phyloP scores from a whole-genome alignment of 2,797 vertebrate species.

The Helostoma temminkii region DNA sequence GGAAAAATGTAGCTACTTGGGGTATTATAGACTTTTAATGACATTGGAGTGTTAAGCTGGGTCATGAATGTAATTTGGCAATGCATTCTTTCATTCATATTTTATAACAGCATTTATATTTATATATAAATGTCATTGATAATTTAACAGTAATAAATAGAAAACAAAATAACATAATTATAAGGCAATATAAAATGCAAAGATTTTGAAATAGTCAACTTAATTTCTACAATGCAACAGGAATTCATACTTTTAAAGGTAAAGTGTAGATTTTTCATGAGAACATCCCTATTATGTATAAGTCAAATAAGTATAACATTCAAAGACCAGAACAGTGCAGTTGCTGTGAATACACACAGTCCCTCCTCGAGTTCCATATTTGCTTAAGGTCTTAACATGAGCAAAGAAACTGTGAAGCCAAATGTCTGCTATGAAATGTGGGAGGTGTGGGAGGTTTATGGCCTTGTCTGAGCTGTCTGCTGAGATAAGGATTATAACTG shows the following conservation, averaged over 20 bases:
- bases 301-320: not conserved
- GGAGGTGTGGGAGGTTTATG: slow-evolving; percentile 20
- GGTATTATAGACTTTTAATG: too few relatives aligned
- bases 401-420: slow-evolving; percentile 6
- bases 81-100: too few relatives aligned
- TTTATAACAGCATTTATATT: too few relatives aligned
- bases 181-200: too few relatives aligned
- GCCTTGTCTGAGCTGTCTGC: not conserved
- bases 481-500: not conserved
- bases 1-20: too few relatives aligned
- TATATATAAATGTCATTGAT: too few relatives aligned
- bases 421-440: slow-evolving; percentile 26
- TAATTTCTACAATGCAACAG: too few relatives aligned
- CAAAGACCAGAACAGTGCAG: too few relatives aligned
- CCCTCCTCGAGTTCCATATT: slow-evolving; percentile 8
- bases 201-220: not conserved
- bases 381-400: slow-evolving; percentile 7
- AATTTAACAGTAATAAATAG: too few relatives aligned
- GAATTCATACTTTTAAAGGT: not conserved
- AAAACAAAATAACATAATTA: too few relatives aligned
- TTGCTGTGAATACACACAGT: not conserved
- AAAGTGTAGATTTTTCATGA: not conserved
- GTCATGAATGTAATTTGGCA: too few relatives aligned
- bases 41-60: too few relatives aligned
- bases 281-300: not conserved